Evolutionary conservation across 1,140 invertebrate species (phyloP), one percentile per base, ranked within the genome.

Genomic region (Meloidogyne floridensis): DNA sequence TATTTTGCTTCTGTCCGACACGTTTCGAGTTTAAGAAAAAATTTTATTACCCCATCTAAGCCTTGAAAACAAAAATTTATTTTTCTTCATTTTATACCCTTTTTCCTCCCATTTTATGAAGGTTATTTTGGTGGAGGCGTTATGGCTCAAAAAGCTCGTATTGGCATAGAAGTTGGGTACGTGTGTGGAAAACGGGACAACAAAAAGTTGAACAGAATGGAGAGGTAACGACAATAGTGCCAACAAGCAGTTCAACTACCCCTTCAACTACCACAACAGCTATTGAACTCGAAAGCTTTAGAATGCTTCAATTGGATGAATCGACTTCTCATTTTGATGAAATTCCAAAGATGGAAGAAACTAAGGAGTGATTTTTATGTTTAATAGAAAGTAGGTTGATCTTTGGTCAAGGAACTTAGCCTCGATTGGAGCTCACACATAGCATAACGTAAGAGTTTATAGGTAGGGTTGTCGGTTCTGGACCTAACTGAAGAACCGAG

Each of bases 111-210:
- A 65, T 65, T 65, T 65, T 65, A 65, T 65, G 59, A 65, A 65
- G 59, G 59, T 65, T n/a, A 65, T 65, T n/a, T 65, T 65, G 59
- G 59, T 65, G 59, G 59, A 65, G 59, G n/a, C 59, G 59, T 65
- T 65, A 65, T 65, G 59, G 59, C n/a, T 65, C 59, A 65, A 65
- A 65, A 18, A 15, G n/a, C 4, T 65, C 59, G 1, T 65, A n/a
- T n/a, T 65, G 59, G 59, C 59, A 65, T 7, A 65, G 59, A n/a
- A 65, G 59, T 65, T 65, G 59, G 59, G 59, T 65, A 65, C 4
- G n/a, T 4, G 59, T 65, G n/a, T 65, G 59, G 59, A 65, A 65
- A 65, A 65, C 59, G 10, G 59, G 59, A 8, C 59, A 65, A 65
- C 56, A 59, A 59, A 65, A 65, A 65, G 59, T 65, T 18, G 59